Evolutionary conservation across 2,113 vertebrate species (phyloP).

Genomic region (Macaca mulatta): DNA sequence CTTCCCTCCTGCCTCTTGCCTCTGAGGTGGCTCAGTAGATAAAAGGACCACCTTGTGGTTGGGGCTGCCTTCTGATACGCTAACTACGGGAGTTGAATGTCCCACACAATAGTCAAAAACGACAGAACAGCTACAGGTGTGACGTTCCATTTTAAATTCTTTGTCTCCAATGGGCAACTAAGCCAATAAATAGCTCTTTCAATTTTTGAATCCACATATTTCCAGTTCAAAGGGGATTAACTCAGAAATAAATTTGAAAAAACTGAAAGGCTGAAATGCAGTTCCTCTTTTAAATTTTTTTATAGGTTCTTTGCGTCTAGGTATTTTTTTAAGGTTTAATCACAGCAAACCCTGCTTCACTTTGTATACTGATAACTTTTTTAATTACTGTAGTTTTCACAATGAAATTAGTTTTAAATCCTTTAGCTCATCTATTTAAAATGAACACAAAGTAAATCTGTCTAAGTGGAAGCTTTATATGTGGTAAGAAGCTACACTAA

Average conservation of each 20-base stretch:
- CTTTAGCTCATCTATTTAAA: conserved; percentile 15
- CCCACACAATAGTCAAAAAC: conserved; percentile 24
- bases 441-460: conserved; percentile 29
- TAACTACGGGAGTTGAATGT: not conserved
- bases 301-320: not conserved
- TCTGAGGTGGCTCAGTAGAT: not conserved
- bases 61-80: not conserved
- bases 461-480: not conserved
- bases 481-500: not conserved
- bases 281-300: not conserved
- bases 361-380: not conserved
- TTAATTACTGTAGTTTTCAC: conserved; percentile 24
- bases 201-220: conserved; percentile 36
- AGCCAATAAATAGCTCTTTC: conserved; percentile 53
- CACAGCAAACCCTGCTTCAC: not conserved
- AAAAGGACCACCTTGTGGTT: not conserved
- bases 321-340: conserved; percentile 8
- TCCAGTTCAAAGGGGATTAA: conserved; percentile 53
- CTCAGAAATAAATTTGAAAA: conserved; percentile 49
- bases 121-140: conserved; percentile 29
- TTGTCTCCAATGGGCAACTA: conserved; percentile 31
- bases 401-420: conserved; percentile 41
- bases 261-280: not conserved
- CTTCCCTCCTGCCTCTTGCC: not conserved
- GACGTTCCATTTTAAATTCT: not conserved